Percentiles rank a stretch among this genome's conserved stretches.
Evolutionary conservation across 2,113 vertebrate genomes (phyloP).

Genomic region (Sakesphorus luctuosus): DNA sequence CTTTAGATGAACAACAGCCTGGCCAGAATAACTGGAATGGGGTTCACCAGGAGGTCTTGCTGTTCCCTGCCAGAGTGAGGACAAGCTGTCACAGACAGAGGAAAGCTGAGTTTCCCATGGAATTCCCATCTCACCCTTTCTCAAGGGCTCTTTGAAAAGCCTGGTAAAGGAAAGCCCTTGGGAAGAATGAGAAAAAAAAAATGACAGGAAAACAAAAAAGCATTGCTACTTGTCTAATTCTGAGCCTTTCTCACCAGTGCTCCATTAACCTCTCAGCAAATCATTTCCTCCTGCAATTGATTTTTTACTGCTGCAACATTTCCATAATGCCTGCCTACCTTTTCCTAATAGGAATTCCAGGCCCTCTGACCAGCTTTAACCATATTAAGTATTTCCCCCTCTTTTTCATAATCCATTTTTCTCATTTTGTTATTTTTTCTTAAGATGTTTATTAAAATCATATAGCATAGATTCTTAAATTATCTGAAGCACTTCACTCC

Average conservation of each 20-base stretch:
- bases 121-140: not conserved
- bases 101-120: not conserved
- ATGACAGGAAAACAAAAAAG: not conserved
- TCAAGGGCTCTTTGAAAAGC: not conserved
- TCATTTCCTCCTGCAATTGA: not conserved
- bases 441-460: not conserved
- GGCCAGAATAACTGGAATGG: not conserved
- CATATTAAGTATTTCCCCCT: not conserved
- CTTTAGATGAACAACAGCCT: not conserved
- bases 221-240: not conserved
- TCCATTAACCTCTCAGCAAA: not conserved
- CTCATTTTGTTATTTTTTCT: not conserved
- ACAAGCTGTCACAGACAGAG: not conserved
- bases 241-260: not conserved
- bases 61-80: not conserved
- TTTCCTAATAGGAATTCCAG: not conserved
- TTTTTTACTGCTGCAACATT: slow-evolving; percentile 13
- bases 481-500: not conserved
- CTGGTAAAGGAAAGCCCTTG: not conserved
- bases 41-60: not conserved
- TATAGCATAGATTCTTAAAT: not conserved
- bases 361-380: not conserved
- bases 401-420: not conserved
- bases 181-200: not conserved
- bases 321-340: not conserved